Percentiles rank a stretch among this genome's conserved stretches.
Conservation (phyloP, 1,140 invertebrate species). For the Sipha flava region DNA sequence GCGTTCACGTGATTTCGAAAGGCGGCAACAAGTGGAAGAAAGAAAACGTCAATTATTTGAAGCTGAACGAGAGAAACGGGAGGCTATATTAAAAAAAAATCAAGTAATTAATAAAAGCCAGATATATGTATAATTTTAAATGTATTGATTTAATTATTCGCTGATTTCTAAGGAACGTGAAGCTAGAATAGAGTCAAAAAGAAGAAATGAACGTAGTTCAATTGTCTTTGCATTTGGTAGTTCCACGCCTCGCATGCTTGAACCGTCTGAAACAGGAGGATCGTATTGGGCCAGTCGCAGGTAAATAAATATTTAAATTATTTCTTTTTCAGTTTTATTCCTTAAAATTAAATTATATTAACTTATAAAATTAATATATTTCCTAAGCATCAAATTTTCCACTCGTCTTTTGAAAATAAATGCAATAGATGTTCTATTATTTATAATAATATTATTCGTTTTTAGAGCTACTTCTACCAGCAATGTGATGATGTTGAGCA, state of each 20-base stretch:
- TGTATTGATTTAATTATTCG: neutral
- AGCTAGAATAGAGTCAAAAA: constrained; percentile 66
- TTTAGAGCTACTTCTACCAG: constrained; percentile 73
- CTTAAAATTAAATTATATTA: no score
- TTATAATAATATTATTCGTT: no score
- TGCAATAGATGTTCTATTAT: no score
- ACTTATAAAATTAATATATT: no score
- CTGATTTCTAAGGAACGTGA: constrained; percentile 55
- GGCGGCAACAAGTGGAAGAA: constrained; percentile 71
- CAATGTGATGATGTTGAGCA: constrained; percentile 57
- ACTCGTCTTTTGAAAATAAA: no score
- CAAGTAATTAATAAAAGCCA: constrained; percentile 42
- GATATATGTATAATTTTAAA: no score
- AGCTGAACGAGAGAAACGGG: constrained; percentile 71
- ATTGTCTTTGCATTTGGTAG: constrained; percentile 79
- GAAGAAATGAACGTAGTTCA: constrained; percentile 57
- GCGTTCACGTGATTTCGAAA: constrained; percentile 63
- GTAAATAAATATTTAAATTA: constrained; percentile 41
- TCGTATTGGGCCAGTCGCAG: constrained; percentile 71
- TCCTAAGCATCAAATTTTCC: no score
- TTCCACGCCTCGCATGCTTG: constrained; percentile 75
- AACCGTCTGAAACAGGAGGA: constrained; percentile 66
- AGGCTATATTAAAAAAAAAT: constrained; percentile 74
- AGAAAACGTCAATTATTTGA: constrained; percentile 77
- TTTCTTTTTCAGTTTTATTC: neutral